Percentiles rank a stretch among this genome's conserved stretches.
These are phyloP conservation scores for Limnephilus rhombicus DNA, from an alignment of 2,888 invertebrate species.

Conservation along the genomic window DNA sequence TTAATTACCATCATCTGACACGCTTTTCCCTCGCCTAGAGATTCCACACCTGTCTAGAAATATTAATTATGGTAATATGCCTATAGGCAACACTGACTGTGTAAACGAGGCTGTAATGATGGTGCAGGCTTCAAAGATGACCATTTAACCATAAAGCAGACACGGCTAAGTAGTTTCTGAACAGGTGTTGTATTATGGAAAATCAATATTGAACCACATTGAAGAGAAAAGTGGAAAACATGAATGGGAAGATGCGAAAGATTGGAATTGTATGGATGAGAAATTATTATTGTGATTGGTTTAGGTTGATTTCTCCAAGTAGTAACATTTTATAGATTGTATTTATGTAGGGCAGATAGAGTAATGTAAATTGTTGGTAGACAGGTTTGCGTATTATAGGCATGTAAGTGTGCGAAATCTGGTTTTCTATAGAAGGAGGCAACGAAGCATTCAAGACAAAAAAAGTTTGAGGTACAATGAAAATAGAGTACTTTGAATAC, in stretches of 20 bases:
- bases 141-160: neutral
- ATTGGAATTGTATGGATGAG: neutral
- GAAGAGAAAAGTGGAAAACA: neutral
- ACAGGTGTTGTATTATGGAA: neutral
- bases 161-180: neutral
- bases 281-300: neutral
- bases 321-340: too few species aligned
- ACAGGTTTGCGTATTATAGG: too few species aligned
- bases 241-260: neutral
- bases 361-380: neutral
- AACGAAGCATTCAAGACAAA: too few species aligned
- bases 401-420: too few species aligned
- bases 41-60: neutral
- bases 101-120: conserved; percentile 1
- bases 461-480: too few species aligned
- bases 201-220: neutral
- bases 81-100: neutral
- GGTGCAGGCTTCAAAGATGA: neutral
- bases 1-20: neutral
- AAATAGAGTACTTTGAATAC: too few species aligned
- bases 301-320: neutral
- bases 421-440: too few species aligned
- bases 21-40: neutral
- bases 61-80: neutral
- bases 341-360: neutral